Conservation (phyloP, 1,140 invertebrate species). For the Musca vetustissima region DNA sequence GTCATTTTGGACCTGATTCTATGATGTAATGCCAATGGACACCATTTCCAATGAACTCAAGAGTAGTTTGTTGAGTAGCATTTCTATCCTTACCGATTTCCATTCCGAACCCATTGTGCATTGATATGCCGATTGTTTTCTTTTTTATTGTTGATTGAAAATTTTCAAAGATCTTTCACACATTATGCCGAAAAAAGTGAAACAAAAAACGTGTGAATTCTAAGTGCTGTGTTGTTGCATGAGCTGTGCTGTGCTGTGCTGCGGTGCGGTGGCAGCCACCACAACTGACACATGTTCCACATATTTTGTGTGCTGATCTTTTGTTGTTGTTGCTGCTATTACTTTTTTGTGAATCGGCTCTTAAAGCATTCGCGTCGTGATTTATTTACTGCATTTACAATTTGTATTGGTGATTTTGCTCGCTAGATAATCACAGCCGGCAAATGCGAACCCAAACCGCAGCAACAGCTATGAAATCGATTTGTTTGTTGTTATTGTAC, state of each 20-base stretch:
- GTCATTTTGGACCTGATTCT: too few species aligned
- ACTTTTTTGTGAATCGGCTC: background rate
- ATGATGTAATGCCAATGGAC: too few species aligned
- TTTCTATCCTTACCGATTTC: too few species aligned
- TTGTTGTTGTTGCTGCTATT: background rate
- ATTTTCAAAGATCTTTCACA: conserved; percentile 19
- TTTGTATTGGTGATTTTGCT: conserved; percentile 14
- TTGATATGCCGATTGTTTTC: background rate
- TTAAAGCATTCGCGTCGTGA: conserved; percentile 10
- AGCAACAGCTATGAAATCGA: conserved; percentile 19
- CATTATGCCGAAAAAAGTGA: background rate
- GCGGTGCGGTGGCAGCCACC: background rate
- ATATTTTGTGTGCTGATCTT: conserved; percentile 3
- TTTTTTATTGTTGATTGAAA: background rate
- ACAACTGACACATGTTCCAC: conserved; percentile 6
- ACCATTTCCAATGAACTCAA: too few species aligned
- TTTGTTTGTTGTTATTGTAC: conserved; percentile 5
- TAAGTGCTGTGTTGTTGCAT: background rate
- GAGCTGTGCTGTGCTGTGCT: background rate
- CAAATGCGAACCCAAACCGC: background rate
- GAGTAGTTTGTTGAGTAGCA: too few species aligned
- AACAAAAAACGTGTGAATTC: conserved; percentile 18
- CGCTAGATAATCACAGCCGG: conserved; percentile 10
- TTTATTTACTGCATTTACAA: conserved; percentile 23
- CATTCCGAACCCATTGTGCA: too few species aligned